Evolutionary conservation across 2,797 vertebrate genomes (phyloP).

Genomic region (Tapirus indicus): DNA sequence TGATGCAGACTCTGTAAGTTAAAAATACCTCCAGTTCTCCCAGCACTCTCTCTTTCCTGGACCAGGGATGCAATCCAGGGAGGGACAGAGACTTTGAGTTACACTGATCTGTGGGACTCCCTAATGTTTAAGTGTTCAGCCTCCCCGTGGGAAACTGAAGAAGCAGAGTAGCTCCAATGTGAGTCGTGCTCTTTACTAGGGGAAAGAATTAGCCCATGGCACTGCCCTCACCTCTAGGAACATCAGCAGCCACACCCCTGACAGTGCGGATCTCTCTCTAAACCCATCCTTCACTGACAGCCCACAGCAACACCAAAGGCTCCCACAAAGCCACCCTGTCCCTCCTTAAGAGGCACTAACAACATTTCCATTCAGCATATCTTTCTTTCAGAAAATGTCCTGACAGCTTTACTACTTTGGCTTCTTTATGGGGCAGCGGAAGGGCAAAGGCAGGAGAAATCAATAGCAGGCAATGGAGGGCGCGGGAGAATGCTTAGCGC

Average conservation of each 20-base stretch:
- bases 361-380: slow-evolving; percentile 44
- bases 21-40: background rate
- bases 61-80: background rate
- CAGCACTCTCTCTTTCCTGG: background rate
- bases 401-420: slow-evolving; percentile 71
- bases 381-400: slow-evolving; percentile 58
- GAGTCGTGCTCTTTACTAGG: background rate
- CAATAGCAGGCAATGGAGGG: slow-evolving; percentile 10
- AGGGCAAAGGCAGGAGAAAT: slow-evolving; percentile 35
- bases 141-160: background rate
- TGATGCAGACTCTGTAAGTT: background rate
- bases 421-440: slow-evolving; percentile 57
- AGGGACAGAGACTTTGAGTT: background rate
- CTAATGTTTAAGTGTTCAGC: background rate
- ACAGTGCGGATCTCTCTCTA: background rate
- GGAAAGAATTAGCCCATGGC: background rate
- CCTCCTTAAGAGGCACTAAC: slow-evolving; percentile 42
- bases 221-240: background rate
- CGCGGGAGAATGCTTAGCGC: background rate
- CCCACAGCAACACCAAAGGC: background rate
- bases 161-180: background rate
- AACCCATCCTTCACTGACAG: background rate
- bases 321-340: background rate
- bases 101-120: background rate
- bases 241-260: background rate